phyloP scores from a whole-genome alignment of 2,888 invertebrate species.

The Autographa pulchrina region DNA sequence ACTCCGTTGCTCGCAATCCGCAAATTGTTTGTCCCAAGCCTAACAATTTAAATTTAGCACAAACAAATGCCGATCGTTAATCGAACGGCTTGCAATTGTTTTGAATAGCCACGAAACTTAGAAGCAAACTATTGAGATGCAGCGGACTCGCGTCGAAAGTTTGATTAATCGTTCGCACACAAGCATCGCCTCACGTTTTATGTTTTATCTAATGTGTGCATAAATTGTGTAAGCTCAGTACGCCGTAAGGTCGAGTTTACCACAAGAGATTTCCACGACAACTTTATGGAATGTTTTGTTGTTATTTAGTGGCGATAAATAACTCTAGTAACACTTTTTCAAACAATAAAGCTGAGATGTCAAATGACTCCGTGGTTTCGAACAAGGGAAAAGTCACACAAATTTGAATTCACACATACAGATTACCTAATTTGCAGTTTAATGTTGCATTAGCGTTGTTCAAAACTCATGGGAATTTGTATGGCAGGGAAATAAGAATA shows the following conservation, averaged over 20 bases:
- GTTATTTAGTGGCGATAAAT: slow-evolving; percentile 31
- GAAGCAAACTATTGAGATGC: slow-evolving; percentile 74
- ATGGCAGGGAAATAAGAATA: slow-evolving; percentile 64
- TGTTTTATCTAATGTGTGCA: slow-evolving; percentile 66
- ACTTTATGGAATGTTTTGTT: slow-evolving; percentile 32
- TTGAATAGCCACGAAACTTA: slow-evolving; percentile 83
- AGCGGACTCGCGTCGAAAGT: slow-evolving; percentile 73
- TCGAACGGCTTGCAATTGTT: slow-evolving; percentile 85
- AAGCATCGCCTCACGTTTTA: slow-evolving; percentile 67
- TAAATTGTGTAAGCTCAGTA: slow-evolving; percentile 68
- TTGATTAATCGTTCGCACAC: slow-evolving; percentile 76
- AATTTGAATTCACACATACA: slow-evolving; percentile 83
- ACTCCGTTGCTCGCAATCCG: slow-evolving; percentile 83
- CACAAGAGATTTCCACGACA: slow-evolving; percentile 28
- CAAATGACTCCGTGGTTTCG: slow-evolving; percentile 61
- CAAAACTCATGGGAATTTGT: slow-evolving; percentile 77
- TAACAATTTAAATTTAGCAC: slow-evolving; percentile 88
- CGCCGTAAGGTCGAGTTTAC: slow-evolving; percentile 30
- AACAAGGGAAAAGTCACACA: slow-evolving; percentile 70
- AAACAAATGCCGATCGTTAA: slow-evolving; percentile 86
- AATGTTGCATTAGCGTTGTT: slow-evolving; percentile 79
- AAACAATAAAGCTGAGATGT: slow-evolving; percentile 70
- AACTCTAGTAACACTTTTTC: slow-evolving; percentile 42
- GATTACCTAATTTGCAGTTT: slow-evolving; percentile 85
- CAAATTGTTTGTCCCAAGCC: slow-evolving; percentile 87